A percentile compares a stretch with the other conserved stretches of the same genome.
Conservation (phyloP, 2,113 vertebrate genomes). For the Periophthalmodon schlosseri region DNA sequence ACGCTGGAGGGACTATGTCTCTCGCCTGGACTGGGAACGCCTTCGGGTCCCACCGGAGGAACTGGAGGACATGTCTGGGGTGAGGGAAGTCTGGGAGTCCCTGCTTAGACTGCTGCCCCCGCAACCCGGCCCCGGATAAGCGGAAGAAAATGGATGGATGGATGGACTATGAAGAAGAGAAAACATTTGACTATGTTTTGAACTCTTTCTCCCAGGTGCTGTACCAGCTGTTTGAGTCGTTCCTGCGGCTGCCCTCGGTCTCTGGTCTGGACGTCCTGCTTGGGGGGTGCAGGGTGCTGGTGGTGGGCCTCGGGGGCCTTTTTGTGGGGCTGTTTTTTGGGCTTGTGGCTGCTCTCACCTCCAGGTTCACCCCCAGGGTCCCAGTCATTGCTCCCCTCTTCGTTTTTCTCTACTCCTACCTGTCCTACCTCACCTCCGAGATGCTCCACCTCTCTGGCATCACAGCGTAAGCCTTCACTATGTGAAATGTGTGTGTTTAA, state of each 20-base stretch:
- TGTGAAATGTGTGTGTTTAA: neutral
- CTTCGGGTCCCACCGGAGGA: too few species aligned
- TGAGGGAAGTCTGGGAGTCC: too few species aligned
- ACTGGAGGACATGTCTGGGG: too few species aligned
- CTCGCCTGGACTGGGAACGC: too few species aligned
- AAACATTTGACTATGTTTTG: too few species aligned
- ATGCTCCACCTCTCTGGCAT: conserved; percentile 86
- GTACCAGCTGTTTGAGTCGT: conserved; percentile 84
- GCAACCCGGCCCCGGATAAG: too few species aligned
- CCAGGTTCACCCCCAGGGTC: conserved; percentile 79
- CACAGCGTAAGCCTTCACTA: conserved; percentile 76
- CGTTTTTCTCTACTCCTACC: conserved; percentile 86
- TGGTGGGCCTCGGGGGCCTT: conserved; percentile 80
- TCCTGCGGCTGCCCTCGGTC: conserved; percentile 79
- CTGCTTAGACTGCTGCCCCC: too few species aligned
- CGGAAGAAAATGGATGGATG: too few species aligned
- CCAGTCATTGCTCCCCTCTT: conserved; percentile 83
- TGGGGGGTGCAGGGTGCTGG: conserved; percentile 77
- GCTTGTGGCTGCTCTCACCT: conserved; percentile 79
- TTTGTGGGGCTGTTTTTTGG: conserved; percentile 78
- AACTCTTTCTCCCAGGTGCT: conserved; percentile 68
- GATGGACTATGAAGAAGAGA: too few species aligned
- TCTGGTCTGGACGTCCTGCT: conserved; percentile 72
- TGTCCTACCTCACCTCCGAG: conserved; percentile 84
- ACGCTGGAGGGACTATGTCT: too few species aligned